Percentiles rank a stretch among this genome's conserved stretches.
phyloP scores from a whole-genome alignment of 2,888 invertebrate species.

The Stratiomys singularior region DNA sequence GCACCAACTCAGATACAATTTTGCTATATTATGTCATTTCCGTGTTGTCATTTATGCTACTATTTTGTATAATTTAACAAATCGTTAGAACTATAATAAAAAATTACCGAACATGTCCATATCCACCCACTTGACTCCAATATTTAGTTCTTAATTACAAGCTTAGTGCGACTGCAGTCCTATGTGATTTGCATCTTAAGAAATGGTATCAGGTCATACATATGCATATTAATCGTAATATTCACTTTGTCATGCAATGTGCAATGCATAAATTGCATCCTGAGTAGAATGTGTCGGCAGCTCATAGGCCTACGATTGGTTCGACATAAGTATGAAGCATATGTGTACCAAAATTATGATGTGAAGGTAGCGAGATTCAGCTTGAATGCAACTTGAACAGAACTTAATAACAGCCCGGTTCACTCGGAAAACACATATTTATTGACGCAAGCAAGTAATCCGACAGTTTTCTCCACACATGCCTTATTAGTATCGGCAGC shows the following conservation, averaged over 20 bases:
- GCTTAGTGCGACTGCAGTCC: background rate
- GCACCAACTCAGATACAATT: too few species aligned
- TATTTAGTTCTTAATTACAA: constrained; percentile 27
- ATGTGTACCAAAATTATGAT: background rate
- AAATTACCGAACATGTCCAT: constrained; percentile 28
- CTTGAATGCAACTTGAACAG: too few species aligned
- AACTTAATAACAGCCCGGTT: too few species aligned
- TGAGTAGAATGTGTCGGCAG: background rate
- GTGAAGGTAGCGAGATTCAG: too few species aligned
- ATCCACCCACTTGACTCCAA: constrained; percentile 4
- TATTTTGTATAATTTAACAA: constrained; percentile 31
- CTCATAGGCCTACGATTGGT: background rate
- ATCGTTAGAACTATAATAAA: constrained; percentile 12
- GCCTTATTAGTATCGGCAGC: too few species aligned
- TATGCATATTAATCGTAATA: background rate
- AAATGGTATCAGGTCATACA: background rate
- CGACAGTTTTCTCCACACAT: too few species aligned
- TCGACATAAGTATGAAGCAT: background rate
- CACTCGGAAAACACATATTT: too few species aligned
- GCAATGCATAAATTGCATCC: background rate
- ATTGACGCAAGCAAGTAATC: too few species aligned
- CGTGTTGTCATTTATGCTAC: constrained; percentile 35
- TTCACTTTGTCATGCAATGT: background rate
- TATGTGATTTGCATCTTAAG: constrained; percentile 9
- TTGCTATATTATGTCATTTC: constrained; percentile 28